Conservation (phyloP, 2,113 vertebrate genomes). For the Pantherophis guttatus region DNA sequence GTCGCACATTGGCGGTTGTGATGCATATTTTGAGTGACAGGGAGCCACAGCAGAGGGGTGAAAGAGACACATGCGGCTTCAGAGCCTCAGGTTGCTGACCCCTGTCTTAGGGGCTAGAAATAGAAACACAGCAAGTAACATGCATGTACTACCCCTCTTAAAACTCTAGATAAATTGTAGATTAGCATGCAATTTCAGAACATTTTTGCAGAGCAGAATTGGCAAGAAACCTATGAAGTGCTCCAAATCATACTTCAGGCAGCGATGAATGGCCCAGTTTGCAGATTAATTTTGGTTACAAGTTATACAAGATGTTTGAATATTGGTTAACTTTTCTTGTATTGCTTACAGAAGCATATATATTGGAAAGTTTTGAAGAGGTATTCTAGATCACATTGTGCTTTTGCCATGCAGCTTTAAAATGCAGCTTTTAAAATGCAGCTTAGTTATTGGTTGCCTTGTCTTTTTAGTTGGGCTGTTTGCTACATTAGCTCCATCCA, state of each 20-base stretch:
- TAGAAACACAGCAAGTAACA: not conserved
- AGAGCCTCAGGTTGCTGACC: too few species aligned
- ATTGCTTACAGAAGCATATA: constrained; percentile 51
- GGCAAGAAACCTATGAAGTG: not conserved
- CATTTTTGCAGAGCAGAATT: not conserved
- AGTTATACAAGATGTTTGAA: constrained; percentile 31
- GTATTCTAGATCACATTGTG: constrained; percentile 30
- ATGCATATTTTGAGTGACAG: too few species aligned
- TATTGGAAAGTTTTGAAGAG: constrained; percentile 60
- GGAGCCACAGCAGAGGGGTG: too few species aligned
- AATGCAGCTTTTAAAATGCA: constrained; percentile 8
- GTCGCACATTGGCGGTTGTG: too few species aligned
- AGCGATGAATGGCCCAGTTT: not conserved
- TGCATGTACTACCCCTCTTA: not conserved
- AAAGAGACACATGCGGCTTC: too few species aligned
- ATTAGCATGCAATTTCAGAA: not conserved
- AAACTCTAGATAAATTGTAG: not conserved
- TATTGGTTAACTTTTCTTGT: constrained; percentile 42
- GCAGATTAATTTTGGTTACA: constrained; percentile 14
- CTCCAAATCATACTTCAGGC: not conserved
- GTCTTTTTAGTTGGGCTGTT: constrained; percentile 27
- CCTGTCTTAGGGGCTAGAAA: not conserved
- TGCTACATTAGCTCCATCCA: constrained; percentile 6
- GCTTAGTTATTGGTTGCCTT: constrained; percentile 12
- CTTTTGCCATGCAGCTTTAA: constrained; percentile 33